Evolutionary conservation across 2,888 invertebrate species (phyloP), one percentile per base, ranked within the genome.

Genomic region (Brenthis daphne): DNA sequence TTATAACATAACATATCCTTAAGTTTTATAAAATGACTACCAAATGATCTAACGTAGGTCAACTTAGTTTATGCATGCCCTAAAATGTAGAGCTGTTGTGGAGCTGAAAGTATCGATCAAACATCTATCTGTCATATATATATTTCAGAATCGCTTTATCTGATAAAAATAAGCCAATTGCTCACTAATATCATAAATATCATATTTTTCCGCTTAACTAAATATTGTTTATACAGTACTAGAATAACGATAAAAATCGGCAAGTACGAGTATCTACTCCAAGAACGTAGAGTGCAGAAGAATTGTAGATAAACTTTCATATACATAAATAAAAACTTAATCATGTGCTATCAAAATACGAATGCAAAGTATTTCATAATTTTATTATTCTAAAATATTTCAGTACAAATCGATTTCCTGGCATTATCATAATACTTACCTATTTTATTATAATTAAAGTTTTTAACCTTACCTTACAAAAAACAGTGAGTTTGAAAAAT

Each of bases 101-200:
- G 47, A 58, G 37, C 43, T 47, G 50, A 64, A 65, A 67, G 72
- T 77, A 86, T 88, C 85, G 85, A 88, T 85, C 83, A 83, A 82
- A 82, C 82, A 78, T 69, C 75, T 77, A 80, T 81, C 78, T 72
- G 68, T 65, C 67, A 53, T 60, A 69, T 77, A 69, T 77, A 71
- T 76, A 76, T 73, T 75, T 77, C 74, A 78, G 75, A 70, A 73
- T 65, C 60, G 57, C 57, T 76, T 86, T 89, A 89, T 89, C 90
- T 77, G 88, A 89, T 89, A 89, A 86, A 78, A 72, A 73, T 79
- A 78, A 84, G 80, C 82, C 80, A 80, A 87, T 86, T 86, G 85
- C 75, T 80, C 78, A 77, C 76, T 80, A 84, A 85, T 86, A 85
- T 82, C 81, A 70, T 77, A 76, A 81, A 82, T 81, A 83, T 77